Percentiles rank a stretch among this genome's conserved stretches.
These are phyloP conservation scores for Phyto melanocephala DNA, from an alignment of 2,888 invertebrate genomes.

Conservation along the genomic window DNA sequence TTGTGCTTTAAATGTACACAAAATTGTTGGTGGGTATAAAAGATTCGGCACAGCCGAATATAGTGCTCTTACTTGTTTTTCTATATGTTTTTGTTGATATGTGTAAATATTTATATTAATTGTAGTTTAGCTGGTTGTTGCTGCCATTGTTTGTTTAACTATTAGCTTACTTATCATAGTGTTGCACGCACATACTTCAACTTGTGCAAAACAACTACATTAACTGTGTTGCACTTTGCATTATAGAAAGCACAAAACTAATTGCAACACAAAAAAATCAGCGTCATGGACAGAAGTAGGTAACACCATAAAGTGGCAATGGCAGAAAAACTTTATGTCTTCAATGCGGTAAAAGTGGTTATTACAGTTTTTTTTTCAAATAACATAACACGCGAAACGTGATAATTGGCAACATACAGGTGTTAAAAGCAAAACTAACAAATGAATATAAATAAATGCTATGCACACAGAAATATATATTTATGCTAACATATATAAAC, in stretches of 20 bases:
- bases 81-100: neutral
- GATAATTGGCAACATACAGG: constrained; percentile 53
- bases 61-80: constrained; percentile 5
- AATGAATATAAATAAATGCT: constrained; percentile 18
- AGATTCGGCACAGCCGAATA: too few relatives aligned
- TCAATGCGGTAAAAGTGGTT: constrained; percentile 61
- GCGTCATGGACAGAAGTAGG: neutral
- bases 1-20: too few relatives aligned
- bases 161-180: constrained; percentile 57
- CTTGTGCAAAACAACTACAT: constrained; percentile 35
- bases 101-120: constrained; percentile 8
- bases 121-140: neutral
- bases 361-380: constrained; percentile 40
- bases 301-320: neutral
- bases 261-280: neutral
- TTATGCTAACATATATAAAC: too few relatives aligned
- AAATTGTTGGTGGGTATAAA: too few relatives aligned
- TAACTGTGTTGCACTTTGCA: constrained; percentile 34
- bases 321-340: constrained; percentile 41
- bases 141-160: constrained; percentile 33
- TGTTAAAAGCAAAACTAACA: constrained; percentile 49
- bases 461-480: neutral
- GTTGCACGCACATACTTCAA: constrained; percentile 60
- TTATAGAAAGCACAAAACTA: neutral
- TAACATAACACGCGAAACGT: constrained; percentile 62